Conservation (phyloP, 2,888 invertebrate genomes). For the Troides aeacus region DNA sequence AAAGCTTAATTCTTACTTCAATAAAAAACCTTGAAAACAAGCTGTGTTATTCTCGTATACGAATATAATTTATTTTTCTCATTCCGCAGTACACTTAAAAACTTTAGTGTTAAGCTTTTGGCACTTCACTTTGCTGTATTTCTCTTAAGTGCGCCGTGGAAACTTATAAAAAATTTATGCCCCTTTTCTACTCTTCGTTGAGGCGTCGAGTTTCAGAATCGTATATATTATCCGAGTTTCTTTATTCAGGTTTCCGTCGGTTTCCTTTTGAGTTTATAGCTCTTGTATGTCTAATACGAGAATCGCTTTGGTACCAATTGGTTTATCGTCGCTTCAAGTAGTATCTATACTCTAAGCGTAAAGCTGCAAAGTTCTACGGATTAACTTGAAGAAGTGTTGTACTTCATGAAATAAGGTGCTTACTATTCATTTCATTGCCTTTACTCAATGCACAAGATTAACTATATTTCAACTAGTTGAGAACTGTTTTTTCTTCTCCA, state of each 20-base stretch:
- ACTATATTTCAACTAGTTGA: no score
- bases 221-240: constrained; percentile 11
- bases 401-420: no score
- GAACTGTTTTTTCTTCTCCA: no score
- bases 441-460: no score
- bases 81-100: constrained; percentile 51
- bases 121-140: constrained; percentile 46
- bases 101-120: constrained; percentile 56
- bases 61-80: constrained; percentile 7
- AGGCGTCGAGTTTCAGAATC: constrained; percentile 33
- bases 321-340: background rate
- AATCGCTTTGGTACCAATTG: background rate
- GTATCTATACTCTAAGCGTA: no score
- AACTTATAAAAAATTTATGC: constrained; percentile 70
- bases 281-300: background rate
- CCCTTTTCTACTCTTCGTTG: constrained; percentile 45
- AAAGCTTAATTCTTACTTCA: background rate
- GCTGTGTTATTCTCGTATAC: constrained; percentile 1
- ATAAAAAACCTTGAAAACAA: background rate
- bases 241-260: constrained; percentile 4
- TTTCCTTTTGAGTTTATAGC: background rate
- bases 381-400: no score
- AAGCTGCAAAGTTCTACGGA: no score
- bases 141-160: constrained; percentile 58
- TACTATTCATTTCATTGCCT: no score